Evolutionary conservation across 2,888 invertebrate genomes (phyloP).

Genomic region (Ariolimax columbianus): DNA sequence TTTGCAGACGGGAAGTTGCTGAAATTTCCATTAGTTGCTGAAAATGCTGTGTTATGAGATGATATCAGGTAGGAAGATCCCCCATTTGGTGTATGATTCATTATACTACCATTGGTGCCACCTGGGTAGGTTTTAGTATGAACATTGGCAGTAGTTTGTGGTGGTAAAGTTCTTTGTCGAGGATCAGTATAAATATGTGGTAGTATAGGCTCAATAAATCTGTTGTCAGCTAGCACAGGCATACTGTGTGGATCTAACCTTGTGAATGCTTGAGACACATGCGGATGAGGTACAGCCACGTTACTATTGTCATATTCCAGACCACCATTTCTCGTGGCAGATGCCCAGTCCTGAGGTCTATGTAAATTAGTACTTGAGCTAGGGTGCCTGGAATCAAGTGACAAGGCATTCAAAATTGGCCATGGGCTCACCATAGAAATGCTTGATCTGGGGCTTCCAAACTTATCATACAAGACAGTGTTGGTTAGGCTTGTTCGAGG

Average conservation of each 20-base stretch:
- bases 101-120: background rate
- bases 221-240: slow-evolving; percentile 61
- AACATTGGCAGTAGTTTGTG: slow-evolving; percentile 57
- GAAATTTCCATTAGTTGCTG: slow-evolving; percentile 10
- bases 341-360: slow-evolving; percentile 62
- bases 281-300: background rate
- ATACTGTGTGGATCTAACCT: slow-evolving; percentile 58
- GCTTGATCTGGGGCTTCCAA: slow-evolving; percentile 67
- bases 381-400: slow-evolving; percentile 80
- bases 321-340: slow-evolving; percentile 50
- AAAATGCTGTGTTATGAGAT: slow-evolving; percentile 9
- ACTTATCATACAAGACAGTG: slow-evolving; percentile 67
- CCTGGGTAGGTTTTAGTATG: slow-evolving; percentile 9
- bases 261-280: slow-evolving; percentile 55
- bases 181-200: slow-evolving; percentile 65
- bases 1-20: slow-evolving; percentile 57
- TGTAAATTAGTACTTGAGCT: slow-evolving; percentile 78
- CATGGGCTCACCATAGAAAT: slow-evolving; percentile 64
- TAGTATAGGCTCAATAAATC: slow-evolving; percentile 70
- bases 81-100: slow-evolving; percentile 32
- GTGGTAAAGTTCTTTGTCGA: slow-evolving; percentile 61
- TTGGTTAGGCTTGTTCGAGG: slow-evolving; percentile 70
- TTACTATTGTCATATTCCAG: slow-evolving; percentile 48
- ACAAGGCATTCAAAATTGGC: slow-evolving; percentile 77
- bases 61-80: slow-evolving; percentile 4